Percentiles rank a stretch among this genome's conserved stretches.
These are phyloP conservation scores for Drosophila albomicans DNA, from an alignment of 1,140 invertebrate species.

Conservation along the genomic window DNA sequence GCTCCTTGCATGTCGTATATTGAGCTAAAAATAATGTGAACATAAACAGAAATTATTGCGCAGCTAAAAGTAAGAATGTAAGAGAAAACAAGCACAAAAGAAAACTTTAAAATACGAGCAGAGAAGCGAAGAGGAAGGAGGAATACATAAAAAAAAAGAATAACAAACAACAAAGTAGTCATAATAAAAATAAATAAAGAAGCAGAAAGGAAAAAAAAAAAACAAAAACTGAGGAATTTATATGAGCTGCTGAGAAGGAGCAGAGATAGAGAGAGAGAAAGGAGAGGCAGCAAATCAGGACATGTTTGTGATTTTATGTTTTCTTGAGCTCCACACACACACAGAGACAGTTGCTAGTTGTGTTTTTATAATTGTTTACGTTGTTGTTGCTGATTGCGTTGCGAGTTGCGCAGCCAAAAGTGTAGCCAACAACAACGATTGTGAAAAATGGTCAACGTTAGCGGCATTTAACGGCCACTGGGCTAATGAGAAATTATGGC, in stretches of 20 bases:
- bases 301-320: conserved; percentile 54
- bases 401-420: not conserved
- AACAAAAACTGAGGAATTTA: conserved; percentile 63
- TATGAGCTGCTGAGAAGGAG: conserved; percentile 19
- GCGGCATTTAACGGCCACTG: conserved; percentile 63
- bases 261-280: not conserved
- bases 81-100: conserved; percentile 35
- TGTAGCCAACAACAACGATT: conserved; percentile 3
- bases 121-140: not conserved
- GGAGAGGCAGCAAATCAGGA: conserved; percentile 38
- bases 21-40: conserved; percentile 72
- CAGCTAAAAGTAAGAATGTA: conserved; percentile 49
- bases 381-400: conserved; percentile 33
- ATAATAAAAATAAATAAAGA: conserved; percentile 73
- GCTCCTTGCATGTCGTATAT: conserved; percentile 27
- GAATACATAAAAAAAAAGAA: conserved; percentile 17
- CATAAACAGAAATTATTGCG: conserved; percentile 79
- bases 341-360: conserved; percentile 15
- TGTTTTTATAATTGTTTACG: conserved; percentile 54
- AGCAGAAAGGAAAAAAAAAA: conserved; percentile 60
- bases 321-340: conserved; percentile 2
- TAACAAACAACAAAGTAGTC: conserved; percentile 59
- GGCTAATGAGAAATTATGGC: conserved; percentile 77
- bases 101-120: conserved; percentile 60
- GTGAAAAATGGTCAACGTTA: conserved; percentile 58